phyloP scores from a whole-genome alignment of 2,113 vertebrate genomes.

The Oncorhynchus kisutch region DNA sequence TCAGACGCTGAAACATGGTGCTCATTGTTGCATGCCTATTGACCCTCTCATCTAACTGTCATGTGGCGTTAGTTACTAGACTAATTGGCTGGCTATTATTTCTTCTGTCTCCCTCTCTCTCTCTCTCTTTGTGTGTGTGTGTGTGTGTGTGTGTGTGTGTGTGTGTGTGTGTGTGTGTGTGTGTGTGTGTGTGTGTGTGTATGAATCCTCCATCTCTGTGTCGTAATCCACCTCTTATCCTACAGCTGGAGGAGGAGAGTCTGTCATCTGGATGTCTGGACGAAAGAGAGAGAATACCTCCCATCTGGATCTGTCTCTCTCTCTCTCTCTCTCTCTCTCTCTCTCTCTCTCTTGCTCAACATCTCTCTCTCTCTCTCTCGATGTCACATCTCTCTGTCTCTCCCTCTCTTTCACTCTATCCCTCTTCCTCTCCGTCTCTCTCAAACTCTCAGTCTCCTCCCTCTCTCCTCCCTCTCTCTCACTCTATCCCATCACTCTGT shows the following conservation, averaged over 20 bases:
- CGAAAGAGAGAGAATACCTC: not conserved
- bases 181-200: not conserved
- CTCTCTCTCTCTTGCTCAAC: not conserved
- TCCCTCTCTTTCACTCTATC: no score
- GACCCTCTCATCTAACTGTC: conserved; percentile 17
- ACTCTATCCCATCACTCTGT: no score
- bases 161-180: not conserved
- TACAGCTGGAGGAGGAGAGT: conserved; percentile 6
- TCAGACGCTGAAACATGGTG: no score
- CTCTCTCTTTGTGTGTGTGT: not conserved
- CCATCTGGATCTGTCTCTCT: conserved; percentile 6
- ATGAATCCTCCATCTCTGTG: no score
- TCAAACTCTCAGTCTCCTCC: no score
- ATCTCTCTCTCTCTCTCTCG: not conserved
- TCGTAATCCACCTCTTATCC: conserved; percentile 26
- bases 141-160: not conserved
- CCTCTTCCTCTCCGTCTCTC: no score
- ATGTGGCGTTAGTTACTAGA: conserved; percentile 28
- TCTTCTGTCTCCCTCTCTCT: conserved; percentile 8
- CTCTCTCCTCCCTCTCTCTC: no score
- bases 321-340: conserved; percentile 4
- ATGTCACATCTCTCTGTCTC: not conserved
- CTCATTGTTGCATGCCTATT: no score
- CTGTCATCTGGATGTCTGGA: no score
- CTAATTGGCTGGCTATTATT: conserved; percentile 46